A percentile compares a stretch with the other conserved stretches of the same genome.
These are phyloP conservation scores for Galeruca laticollis DNA, from an alignment of 2,888 invertebrate species.

Conservation along the genomic window DNA sequence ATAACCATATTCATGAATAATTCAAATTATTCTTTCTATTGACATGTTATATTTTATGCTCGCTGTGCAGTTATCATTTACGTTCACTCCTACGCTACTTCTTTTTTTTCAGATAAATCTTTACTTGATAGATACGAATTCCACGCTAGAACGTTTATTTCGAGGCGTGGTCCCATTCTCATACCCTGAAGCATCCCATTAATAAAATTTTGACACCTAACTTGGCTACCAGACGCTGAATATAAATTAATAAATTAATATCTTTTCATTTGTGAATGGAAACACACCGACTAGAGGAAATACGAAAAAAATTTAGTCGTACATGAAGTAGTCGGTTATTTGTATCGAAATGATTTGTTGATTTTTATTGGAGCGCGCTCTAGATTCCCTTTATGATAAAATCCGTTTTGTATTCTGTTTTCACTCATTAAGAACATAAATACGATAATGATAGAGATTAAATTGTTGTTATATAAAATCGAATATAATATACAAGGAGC, in stretches of 20 bases:
- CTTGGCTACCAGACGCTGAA: slow-evolving; percentile 64
- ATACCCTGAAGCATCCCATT: slow-evolving; percentile 61
- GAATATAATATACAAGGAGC: no score
- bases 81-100: slow-evolving; percentile 53
- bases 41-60: slow-evolving; percentile 55
- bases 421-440: not conserved
- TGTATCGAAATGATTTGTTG: slow-evolving; percentile 20
- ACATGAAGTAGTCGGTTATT: slow-evolving; percentile 21
- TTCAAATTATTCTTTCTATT: slow-evolving; percentile 52
- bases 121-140: slow-evolving; percentile 56
- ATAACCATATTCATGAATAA: slow-evolving; percentile 55
- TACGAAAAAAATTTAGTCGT: slow-evolving; percentile 28
- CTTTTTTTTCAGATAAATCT: slow-evolving; percentile 40
- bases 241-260: slow-evolving; percentile 65
- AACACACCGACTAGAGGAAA: slow-evolving; percentile 23
- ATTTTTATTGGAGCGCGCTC: slow-evolving; percentile 3
- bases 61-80: slow-evolving; percentile 52
- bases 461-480: no score
- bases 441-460: not conserved
- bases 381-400: slow-evolving; percentile 9
- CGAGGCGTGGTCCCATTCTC: slow-evolving; percentile 59
- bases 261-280: slow-evolving; percentile 42
- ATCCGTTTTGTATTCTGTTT: not conserved
- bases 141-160: slow-evolving; percentile 54
- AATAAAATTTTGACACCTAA: slow-evolving; percentile 65